phyloP scores from a whole-genome alignment of 92 coral and sea anemone genomes.

The Zoanthus sansibaricus region DNA sequence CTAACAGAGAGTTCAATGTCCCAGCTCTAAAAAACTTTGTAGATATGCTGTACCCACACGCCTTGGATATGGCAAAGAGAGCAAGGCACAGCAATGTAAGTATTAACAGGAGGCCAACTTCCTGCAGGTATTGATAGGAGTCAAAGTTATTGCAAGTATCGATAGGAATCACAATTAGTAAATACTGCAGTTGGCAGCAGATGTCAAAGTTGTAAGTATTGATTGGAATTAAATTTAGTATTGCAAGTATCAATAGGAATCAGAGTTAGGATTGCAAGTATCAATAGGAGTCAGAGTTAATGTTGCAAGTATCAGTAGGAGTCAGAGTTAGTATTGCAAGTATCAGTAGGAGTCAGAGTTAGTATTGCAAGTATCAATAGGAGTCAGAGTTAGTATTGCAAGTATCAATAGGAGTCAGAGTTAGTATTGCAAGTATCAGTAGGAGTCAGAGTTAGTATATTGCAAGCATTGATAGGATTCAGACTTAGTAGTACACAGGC shows the following conservation, averaged over 20 bases:
- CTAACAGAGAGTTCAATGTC: constrained; percentile 96
- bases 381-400: neutral
- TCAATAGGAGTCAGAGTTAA: too few species aligned
- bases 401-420: neutral
- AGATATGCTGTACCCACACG: constrained; percentile 93
- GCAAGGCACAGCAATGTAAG: constrained; percentile 90
- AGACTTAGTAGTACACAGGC: neutral
- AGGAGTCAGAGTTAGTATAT: neutral
- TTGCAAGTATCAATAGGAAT: too few species aligned
- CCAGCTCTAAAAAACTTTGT: constrained; percentile 98
- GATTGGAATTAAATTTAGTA: neutral
- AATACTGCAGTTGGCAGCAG: neutral
- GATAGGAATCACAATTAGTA: neutral
- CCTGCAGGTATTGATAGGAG: neutral
- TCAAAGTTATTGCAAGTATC: neutral
- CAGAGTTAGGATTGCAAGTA: too few species aligned
- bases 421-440: neutral
- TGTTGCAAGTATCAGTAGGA: too few species aligned
- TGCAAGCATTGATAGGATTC: neutral
- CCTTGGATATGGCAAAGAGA: constrained; percentile 90
- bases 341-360: neutral
- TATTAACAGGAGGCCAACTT: neutral
- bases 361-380: neutral
- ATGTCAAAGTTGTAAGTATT: neutral
- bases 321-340: neutral